Conservation (phyloP, 2,888 invertebrate genomes). For the Nephrotoma flavescens region DNA sequence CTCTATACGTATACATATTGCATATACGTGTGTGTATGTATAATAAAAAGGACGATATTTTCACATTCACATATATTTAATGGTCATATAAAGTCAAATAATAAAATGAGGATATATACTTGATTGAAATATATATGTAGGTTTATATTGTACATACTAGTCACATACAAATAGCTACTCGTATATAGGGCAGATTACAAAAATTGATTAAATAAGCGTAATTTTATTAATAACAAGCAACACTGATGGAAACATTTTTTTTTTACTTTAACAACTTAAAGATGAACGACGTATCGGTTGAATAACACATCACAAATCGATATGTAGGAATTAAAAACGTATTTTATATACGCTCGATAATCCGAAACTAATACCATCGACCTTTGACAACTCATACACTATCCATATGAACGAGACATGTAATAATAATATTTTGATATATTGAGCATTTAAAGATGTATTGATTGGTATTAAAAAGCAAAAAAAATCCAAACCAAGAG, state of each 20-base stretch:
- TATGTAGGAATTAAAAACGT: not conserved
- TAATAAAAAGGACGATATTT: not conserved
- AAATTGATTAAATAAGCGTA: not conserved
- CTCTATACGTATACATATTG: no score
- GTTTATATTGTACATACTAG: not conserved
- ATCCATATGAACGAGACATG: not conserved
- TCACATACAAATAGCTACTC: not conserved
- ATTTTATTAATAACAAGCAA: not conserved
- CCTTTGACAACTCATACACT: not conserved
- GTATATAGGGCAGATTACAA: not conserved
- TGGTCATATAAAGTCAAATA: not conserved
- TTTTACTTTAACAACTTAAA: not conserved
- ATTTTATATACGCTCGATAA: not conserved
- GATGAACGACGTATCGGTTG: not conserved
- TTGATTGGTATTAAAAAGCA: not conserved
- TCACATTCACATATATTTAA: not conserved
- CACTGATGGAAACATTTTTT: not conserved
- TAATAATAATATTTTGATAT: not conserved
- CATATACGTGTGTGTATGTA: not conserved
- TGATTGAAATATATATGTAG: not conserved
- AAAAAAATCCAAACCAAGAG: not conserved
- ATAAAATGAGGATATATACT: not conserved
- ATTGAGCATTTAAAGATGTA: not conserved
- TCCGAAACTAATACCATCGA: not conserved
- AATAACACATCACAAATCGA: not conserved